These are phyloP conservation scores for Chelonus insularis DNA, from an alignment of 1,140 invertebrate genomes.

Conservation along the genomic window DNA sequence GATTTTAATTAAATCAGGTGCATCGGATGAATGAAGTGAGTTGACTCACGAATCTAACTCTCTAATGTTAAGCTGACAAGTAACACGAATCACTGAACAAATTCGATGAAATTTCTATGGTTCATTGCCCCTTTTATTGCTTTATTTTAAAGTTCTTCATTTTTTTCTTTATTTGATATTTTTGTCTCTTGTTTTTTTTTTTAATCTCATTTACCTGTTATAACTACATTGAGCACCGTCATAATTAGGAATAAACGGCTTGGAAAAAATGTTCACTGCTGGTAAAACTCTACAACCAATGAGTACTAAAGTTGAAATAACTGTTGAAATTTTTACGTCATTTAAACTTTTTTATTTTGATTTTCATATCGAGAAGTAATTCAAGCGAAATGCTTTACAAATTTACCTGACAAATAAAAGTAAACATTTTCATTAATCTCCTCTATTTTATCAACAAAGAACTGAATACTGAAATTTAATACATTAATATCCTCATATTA, in stretches of 20 bases:
- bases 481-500: too few relatives aligned
- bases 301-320: background rate
- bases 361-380: constrained; percentile 10
- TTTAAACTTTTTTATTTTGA: constrained; percentile 5
- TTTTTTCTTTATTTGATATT: background rate
- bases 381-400: background rate
- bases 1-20: constrained; percentile 17
- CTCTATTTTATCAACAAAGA: too few relatives aligned
- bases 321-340: background rate
- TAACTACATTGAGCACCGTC: constrained; percentile 1
- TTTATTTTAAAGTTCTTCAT: background rate
- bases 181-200: background rate
- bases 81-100: background rate
- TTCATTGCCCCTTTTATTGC: background rate
- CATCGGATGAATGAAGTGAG: background rate
- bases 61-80: background rate
- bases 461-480: too few relatives aligned
- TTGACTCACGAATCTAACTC: background rate
- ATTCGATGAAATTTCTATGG: background rate
- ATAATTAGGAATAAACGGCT: constrained; percentile 8
- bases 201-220: background rate
- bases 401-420: too few relatives aligned
- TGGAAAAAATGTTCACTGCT: constrained; percentile 7
- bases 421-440: background rate
- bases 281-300: background rate